phyloP scores from a whole-genome alignment of 2,113 vertebrate species.

The Ceyx melanurus region DNA sequence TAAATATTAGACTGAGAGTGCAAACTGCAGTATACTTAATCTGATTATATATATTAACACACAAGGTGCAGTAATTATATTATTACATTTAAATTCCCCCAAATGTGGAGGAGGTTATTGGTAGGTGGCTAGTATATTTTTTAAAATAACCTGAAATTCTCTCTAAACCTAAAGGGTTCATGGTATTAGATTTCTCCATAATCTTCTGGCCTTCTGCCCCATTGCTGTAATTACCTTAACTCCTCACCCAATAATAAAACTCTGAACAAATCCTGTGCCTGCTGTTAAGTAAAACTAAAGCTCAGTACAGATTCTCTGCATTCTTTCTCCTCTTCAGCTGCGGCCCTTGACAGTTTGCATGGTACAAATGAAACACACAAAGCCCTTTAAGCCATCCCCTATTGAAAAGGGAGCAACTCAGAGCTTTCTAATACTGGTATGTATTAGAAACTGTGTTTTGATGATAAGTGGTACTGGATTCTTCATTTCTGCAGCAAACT shows the following conservation, averaged over 20 bases:
- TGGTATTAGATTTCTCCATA: background rate
- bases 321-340: conserved; percentile 28
- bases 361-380: conserved; percentile 27
- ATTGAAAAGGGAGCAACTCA: background rate
- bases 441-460: background rate
- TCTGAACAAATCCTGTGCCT: conserved; percentile 23
- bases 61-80: background rate
- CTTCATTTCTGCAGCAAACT: background rate
- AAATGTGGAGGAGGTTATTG: background rate
- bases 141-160: background rate
- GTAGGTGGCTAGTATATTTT: background rate
- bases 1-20: background rate
- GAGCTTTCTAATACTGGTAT: background rate
- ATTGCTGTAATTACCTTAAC: background rate
- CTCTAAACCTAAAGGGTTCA: background rate
- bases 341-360: conserved; percentile 41
- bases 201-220: conserved; percentile 6
- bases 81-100: background rate
- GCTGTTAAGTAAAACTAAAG: conserved; percentile 47
- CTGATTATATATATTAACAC: background rate
- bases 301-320: conserved; percentile 46
- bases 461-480: background rate
- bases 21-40: background rate
- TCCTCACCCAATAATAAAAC: conserved; percentile 30
- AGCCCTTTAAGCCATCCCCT: conserved; percentile 25